Evolutionary conservation across 1,140 invertebrate genomes (phyloP).

Genomic region (Zaprionus nigranus): DNA sequence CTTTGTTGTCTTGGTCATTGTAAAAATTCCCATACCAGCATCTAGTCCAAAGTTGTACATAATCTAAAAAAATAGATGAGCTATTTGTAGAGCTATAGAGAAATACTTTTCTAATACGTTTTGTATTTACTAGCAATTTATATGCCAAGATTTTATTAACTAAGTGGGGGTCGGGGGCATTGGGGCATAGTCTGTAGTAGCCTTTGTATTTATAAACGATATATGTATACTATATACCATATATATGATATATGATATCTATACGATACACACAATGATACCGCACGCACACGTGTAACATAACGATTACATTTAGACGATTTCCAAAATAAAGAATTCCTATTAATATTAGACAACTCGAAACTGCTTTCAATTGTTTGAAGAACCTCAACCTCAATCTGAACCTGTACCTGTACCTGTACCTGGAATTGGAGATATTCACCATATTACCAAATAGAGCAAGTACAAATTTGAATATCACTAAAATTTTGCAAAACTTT

Average conservation of each 20-base stretch:
- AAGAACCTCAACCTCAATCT: neutral
- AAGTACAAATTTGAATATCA: slow-evolving; percentile 48
- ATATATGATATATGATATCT: neutral
- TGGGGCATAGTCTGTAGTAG: slow-evolving; percentile 28
- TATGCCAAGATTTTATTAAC: slow-evolving; percentile 20
- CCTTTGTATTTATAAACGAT: slow-evolving; percentile 30
- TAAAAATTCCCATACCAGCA: slow-evolving; percentile 61
- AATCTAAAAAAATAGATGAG: slow-evolving; percentile 35
- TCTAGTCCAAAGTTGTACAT: slow-evolving; percentile 77
- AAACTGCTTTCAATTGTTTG: neutral
- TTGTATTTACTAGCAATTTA: slow-evolving; percentile 40
- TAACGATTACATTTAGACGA: slow-evolving; percentile 42
- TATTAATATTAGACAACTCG: slow-evolving; percentile 46
- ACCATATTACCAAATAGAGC: neutral
- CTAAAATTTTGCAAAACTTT: slow-evolving; percentile 65
- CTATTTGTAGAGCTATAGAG: slow-evolving; percentile 8
- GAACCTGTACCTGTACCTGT: too few relatives aligned
- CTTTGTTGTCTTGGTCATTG: slow-evolving; percentile 36
- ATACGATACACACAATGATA: slow-evolving; percentile 17
- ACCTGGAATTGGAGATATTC: neutral
- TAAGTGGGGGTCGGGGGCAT: neutral
- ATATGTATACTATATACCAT: neutral
- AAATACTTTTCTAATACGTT: slow-evolving; percentile 13
- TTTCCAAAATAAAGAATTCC: slow-evolving; percentile 77
- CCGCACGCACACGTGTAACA: slow-evolving; percentile 3